Evolutionary conservation across 2,797 vertebrate genomes (phyloP).

Genomic region (Eulemur coronatus): DNA sequence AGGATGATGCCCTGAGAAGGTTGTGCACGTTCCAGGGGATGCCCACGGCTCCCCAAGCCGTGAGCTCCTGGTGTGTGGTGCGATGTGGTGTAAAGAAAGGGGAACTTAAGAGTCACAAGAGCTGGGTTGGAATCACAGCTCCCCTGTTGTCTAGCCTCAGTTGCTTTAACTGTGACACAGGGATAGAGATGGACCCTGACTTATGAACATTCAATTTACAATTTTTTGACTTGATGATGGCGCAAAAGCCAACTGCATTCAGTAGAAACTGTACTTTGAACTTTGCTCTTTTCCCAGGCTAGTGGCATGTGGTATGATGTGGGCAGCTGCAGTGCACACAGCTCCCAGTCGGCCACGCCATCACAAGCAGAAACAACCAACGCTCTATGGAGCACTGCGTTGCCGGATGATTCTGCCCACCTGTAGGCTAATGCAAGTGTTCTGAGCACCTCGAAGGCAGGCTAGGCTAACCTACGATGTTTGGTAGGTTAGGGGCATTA

Average conservation of each 20-base stretch:
- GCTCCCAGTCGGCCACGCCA: not conserved
- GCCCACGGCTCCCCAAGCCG: not conserved
- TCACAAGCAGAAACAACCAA: not conserved
- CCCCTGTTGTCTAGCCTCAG: not conserved
- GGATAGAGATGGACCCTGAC: not conserved
- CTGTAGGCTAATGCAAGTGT: not conserved
- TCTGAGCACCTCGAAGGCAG: not conserved
- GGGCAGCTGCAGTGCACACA: not conserved
- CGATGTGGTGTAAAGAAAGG: not conserved
- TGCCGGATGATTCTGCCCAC: not conserved
- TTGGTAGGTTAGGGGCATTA: not conserved
- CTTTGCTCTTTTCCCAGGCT: not conserved
- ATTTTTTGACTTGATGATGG: not conserved
- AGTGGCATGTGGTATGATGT: not conserved
- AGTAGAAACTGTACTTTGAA: not conserved
- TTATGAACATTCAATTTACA: not conserved
- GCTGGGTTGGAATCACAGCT: not conserved
- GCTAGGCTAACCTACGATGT: not conserved
- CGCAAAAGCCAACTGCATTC: not conserved
- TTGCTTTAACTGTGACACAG: not conserved
- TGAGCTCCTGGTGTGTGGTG: not conserved
- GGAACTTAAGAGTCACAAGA: not conserved
- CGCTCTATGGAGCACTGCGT: fast-evolving
- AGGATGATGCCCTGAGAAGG: not conserved
- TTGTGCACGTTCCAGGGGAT: fast-evolving